phyloP scores from a whole-genome alignment of 2,888 invertebrate species.

The Catocala sponsa region DNA sequence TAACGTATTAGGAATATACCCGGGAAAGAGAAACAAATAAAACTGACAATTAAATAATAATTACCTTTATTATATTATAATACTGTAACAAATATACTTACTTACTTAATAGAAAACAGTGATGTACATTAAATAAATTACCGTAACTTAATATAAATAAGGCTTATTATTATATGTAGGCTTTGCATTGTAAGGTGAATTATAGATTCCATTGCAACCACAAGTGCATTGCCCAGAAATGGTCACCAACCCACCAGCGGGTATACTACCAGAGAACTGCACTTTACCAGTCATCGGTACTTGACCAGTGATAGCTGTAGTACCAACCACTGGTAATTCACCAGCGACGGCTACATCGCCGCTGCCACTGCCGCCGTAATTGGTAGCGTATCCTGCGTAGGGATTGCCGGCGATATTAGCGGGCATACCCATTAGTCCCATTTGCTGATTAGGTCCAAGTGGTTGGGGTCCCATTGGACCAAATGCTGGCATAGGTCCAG shows the following conservation, averaged over 20 bases:
- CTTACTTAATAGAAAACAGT: conserved; percentile 14
- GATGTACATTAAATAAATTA: conserved; percentile 8
- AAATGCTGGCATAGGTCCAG: conserved; percentile 2
- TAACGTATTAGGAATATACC: too few species aligned
- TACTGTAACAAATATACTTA: conserved; percentile 12
- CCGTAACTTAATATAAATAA: conserved; percentile 21
- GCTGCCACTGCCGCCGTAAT: conserved; percentile 38
- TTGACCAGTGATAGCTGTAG: conserved; percentile 37
- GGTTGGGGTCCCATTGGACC: conserved; percentile 18
- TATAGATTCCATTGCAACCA: conserved; percentile 17
- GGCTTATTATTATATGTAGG: conserved; percentile 24
- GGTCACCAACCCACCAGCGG: conserved; percentile 41
- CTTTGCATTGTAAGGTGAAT: conserved; percentile 5
- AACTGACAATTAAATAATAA: too few species aligned
- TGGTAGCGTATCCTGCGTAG: not conserved
- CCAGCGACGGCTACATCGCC: conserved; percentile 56
- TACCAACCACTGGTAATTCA: conserved; percentile 57
- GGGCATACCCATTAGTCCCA: not conserved
- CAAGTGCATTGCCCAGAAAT: conserved; percentile 42
- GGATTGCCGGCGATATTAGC: not conserved
- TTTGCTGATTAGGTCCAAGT: not conserved
- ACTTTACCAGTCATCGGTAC: conserved; percentile 47
- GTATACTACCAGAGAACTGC: conserved; percentile 34
- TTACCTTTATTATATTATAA: too few species aligned
- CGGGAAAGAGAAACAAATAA: too few species aligned